Base-by-base conservation (phyloP, 2,888 invertebrate genomes). In the Torymus auratus region DNA sequence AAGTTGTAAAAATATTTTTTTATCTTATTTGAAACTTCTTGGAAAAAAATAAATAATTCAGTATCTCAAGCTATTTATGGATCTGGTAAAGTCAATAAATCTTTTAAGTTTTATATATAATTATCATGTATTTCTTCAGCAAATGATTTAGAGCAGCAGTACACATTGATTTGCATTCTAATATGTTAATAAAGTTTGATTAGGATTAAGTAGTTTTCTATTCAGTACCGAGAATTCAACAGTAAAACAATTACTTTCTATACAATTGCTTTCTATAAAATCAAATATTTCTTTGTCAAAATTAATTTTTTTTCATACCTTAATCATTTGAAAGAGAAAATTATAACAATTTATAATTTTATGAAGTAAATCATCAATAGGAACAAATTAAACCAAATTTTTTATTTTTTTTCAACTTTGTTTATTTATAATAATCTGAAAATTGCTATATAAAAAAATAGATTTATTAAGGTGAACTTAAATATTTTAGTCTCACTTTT, bases 221-320 rank as follows among this genome's bases (percentile, higher is more conserved):
- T 72, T 72, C 23, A 53, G n/a, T 62, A 72, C 72, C 62, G 28
- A 15, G 72, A 72, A 72, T 62, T 61, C 61, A 68, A 76, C 61
- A 76, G 68, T 68, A 61, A 17, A 41, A 68, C 55, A 68, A 76
- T 14, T 68, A 4, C 55, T 41, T 69, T 61, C 61, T 69, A 69
- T 17, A n/a, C n/a, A 7, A 61, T 68, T 58, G 14, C 60, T 68
- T 50, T 55, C 41, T 56, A 2, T 17, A 23, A 7, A 56, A 15
- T 53, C 28, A n/a, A 56, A 56, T 20, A 11, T 64, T 64, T 55
- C 56, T 11, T 58, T 11, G 13, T 14, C 28, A n/a, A 69, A 56
- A 15, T 56, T 56, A n/a, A 65, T 13, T 74, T n/a, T 74, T 56
- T 7, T 52, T 56, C 14, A 55, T 58, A 56, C 3, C 12, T 65